Base-by-base conservation (phyloP, 1,140 invertebrate species). In the Druon quercuslanigerum region DNA sequence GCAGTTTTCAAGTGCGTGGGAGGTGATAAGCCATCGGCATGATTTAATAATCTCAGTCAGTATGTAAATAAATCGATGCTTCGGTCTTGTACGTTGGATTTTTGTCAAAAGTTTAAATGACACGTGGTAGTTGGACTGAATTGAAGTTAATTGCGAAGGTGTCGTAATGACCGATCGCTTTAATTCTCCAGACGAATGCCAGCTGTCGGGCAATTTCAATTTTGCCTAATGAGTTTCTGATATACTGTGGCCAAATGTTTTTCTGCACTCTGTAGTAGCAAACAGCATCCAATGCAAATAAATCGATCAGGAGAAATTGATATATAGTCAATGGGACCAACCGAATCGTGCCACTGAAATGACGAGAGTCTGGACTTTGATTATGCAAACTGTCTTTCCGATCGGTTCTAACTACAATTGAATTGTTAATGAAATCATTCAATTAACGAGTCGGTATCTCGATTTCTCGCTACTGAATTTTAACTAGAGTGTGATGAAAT, bases 151-250 rank as follows among this genome's bases (percentile, higher is more conserved):
- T 84, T 84, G 80, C n/a, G 75, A 16, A 66, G 60, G 76, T 84
- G 80, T 82, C 73, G 82, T 79, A 84, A 82, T 84, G 75, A 77
- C 71, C 71, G 82, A 84, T 84, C 56, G 66, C 57, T n/a, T 50
- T 66, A 33, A 33, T 77, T 74, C 66, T 56, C 52, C 51, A 50
- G 19, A 73, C 56, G 73, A 72, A 40, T 74, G 72, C 76, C 72
- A 12, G 51, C 25, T 72, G 20, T 14, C 71, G 8, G 19, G 51
- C 17, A 17, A 74, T 71, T 72, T 46, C 74, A 76, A 77, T 56
- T 82, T 60, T 51, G 46, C 25, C 50, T 83, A 78, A 84, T 78
- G 75, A 74, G 20, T 60, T 57, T 70, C n/a, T 50, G 71, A 82
- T 66, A 66, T 16, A 66, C 16, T 9, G 6, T 46, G 40, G 40